Evolutionary conservation across 2,888 invertebrate genomes (phyloP), one percentile per base, ranked within the genome.

Genomic region (Mesochorus sp.): DNA sequence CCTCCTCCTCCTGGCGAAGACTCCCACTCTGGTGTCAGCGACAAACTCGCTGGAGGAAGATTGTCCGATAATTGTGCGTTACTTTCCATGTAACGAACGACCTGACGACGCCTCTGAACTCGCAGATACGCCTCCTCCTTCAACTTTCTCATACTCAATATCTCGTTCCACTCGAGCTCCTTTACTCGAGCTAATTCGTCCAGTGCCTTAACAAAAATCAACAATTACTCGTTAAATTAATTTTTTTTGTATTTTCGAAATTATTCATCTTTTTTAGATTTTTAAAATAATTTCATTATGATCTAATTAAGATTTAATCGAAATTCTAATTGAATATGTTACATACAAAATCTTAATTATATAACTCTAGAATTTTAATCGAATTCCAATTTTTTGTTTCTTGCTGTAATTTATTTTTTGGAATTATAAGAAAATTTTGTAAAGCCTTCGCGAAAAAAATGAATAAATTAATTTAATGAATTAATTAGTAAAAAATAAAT

Each of bases 141-240:
- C 2, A 97, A 93, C 89, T 96, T 96, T 88, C 96, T 96, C 82
- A 96, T 92, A 85, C 96, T 95, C 10, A 97, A 90, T 66, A 97
- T 94, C 76, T 95, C 95, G 88, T 97, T 96, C 95, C 96, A 96
- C 90, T 97, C 97, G 84, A 94, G 93, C 91, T 97, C 97, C 89
- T 97, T 97, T 86, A 95, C 94, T 84, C 94, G 94, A 0, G 96
- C 95, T 61, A 96, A 91, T 84, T 95, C 95, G 80, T 95, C 93
- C 76, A 97, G 91, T 0, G 95, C 94, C 85, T 95, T 93, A 28
- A n/a, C 3, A 17, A 51, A 31, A 53, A 26, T n/a, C n/a, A 26
- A 31, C 26, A 6, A 0, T 12, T 12, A 14, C 21, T 8, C 34
- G 21, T 31, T 10, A 26, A 28, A 28, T 21, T 12, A 1, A 19